These are phyloP conservation scores for Intellagama lesueurii DNA, from an alignment of 2,797 vertebrate species.

Conservation along the genomic window DNA sequence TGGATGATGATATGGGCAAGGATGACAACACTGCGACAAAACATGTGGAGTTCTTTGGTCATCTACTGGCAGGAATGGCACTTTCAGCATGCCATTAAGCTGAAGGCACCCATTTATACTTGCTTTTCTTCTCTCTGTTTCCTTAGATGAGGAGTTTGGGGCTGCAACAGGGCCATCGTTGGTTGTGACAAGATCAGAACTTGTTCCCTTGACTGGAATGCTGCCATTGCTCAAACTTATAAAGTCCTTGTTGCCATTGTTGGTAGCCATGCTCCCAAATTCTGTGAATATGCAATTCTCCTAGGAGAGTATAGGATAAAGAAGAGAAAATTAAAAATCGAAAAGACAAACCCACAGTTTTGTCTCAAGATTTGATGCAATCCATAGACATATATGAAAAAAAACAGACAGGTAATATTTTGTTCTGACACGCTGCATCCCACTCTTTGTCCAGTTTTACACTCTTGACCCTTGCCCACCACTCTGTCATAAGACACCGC, in stretches of 20 bases:
- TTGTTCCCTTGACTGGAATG: constrained; percentile 68
- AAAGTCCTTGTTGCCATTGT: constrained; percentile 75
- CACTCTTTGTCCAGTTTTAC: too few relatives aligned
- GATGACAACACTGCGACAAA: constrained; percentile 82
- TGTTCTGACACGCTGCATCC: not conserved
- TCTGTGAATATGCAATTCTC: constrained; percentile 61
- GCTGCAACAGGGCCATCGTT: constrained; percentile 58
- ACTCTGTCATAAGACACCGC: not conserved
- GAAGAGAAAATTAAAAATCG: not conserved
- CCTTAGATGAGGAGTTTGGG: constrained; percentile 66
- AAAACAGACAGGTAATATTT: not conserved
- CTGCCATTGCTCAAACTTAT: constrained; percentile 82
- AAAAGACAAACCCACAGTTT: not conserved
- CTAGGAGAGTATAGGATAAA: constrained; percentile 50
- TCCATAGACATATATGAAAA: not conserved
- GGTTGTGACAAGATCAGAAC: constrained; percentile 52
- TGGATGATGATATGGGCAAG: constrained; percentile 85
- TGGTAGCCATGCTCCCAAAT: constrained; percentile 87
- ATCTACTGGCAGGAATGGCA: constrained; percentile 79
- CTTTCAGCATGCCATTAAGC: constrained; percentile 83
- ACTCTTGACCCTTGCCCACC: not conserved
- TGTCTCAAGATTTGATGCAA: not conserved
- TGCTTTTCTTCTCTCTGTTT: constrained; percentile 71
- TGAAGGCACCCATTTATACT: constrained; percentile 85
- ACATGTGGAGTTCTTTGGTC: constrained; percentile 80